Conservation (phyloP, 2,113 vertebrate genomes). For the Oophaga pumilio region DNA sequence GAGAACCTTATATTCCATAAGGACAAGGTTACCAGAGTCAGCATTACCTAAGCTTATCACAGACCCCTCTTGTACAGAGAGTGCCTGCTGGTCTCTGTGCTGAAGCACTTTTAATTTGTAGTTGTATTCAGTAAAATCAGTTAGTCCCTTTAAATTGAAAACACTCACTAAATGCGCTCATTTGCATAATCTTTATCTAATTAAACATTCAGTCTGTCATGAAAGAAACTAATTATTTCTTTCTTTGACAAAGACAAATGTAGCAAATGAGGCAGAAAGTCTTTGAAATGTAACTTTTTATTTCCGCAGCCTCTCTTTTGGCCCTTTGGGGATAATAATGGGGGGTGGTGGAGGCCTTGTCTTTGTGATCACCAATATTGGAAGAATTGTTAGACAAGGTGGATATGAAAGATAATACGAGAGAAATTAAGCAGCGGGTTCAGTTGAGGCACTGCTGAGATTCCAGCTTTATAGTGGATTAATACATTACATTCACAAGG, state of each 20-base stretch:
- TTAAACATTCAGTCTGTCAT: constrained; percentile 57
- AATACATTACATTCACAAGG: not conserved
- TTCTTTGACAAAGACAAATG: constrained; percentile 52
- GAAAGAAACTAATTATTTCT: constrained; percentile 58
- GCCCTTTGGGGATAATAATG: constrained; percentile 36
- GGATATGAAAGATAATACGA: constrained; percentile 15
- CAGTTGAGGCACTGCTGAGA: not conserved
- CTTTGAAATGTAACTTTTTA: constrained; percentile 43
- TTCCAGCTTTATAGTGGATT: not conserved
- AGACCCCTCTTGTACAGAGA: not conserved
- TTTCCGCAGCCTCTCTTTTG: constrained; percentile 11
- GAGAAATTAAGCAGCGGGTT: not conserved
- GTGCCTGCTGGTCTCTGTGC: not conserved
- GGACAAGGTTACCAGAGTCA: not conserved
- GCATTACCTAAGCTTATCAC: constrained; percentile 6
- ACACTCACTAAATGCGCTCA: constrained; percentile 37
- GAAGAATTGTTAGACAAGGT: constrained; percentile 15
- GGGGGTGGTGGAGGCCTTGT: not conserved
- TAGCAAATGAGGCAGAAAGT: constrained; percentile 44
- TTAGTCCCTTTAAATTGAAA: constrained; percentile 47
- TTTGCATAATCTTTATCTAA: constrained; percentile 59
- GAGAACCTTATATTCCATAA: not conserved
- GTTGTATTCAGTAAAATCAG: constrained; percentile 28
- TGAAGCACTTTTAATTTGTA: constrained; percentile 33
- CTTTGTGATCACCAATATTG: constrained; percentile 4